Evolutionary conservation across 2,888 invertebrate genomes (phyloP), one percentile per base, ranked within the genome.

Genomic region (Yponomeuta plumbellus): DNA sequence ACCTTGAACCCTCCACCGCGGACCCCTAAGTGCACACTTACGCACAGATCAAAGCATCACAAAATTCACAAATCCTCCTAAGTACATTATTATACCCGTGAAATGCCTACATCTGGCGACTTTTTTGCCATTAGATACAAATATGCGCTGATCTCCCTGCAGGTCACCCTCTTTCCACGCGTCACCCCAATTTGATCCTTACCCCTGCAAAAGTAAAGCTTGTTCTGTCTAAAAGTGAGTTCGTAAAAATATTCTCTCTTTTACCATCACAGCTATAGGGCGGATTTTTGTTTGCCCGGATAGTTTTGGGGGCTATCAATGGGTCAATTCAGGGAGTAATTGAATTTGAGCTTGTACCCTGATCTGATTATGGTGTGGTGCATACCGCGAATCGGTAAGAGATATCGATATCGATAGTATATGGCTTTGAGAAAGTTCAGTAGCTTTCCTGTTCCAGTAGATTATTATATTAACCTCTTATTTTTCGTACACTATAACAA

Each of bases 41-140:
- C 66, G 74, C 76, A 74, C 77, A 86, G 85, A 88, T 91, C 89
- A 90, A 90, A 89, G 88, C 76, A 76, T 76, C 83, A 82, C 80
- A 88, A 88, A 87, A 86, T 87, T 76, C 83, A 82, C 80, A 88
- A 88, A 87, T 87, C 87, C 86, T 75, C 75, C 84, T 89, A 89
- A 90, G 88, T 83, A 87, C 85, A 84, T 89, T 89, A 90, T 87
- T 86, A 88, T 86, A 88, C 84, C 89, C 88, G 88, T 91, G 88
- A 90, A 91, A 90, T 88, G 86, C 77, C 80, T 89, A 80, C 90
- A 91, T 89, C 90, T 91, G 90, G 86, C 88, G 87, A 80, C 87
- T 88, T 89, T 82, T 89, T 83, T 87, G 81, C 84, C 85, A 89
- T 89, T 88, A 90, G 83, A 85, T 83, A 83, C 88, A 88, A 88